Conservation (phyloP, 2,888 invertebrate species). For the Brachycybe producta region DNA sequence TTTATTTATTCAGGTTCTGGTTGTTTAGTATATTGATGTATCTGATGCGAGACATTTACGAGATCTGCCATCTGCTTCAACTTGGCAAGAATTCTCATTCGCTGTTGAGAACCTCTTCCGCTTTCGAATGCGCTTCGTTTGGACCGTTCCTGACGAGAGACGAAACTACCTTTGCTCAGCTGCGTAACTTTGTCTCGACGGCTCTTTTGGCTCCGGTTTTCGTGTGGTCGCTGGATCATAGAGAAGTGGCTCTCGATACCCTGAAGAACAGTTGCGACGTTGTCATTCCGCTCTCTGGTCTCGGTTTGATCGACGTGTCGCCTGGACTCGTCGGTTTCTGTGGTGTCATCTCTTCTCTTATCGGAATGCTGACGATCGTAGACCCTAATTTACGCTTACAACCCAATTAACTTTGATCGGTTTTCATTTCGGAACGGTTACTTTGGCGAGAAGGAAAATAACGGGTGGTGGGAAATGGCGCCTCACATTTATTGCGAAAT, state of each 20-base stretch:
- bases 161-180: background rate
- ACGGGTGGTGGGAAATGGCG: too few relatives aligned
- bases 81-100: slow-evolving; percentile 20
- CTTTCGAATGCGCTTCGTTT: background rate
- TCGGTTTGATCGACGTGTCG: slow-evolving; percentile 63
- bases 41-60: slow-evolving; percentile 68
- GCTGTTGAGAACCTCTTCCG: slow-evolving; percentile 3
- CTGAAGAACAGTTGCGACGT: slow-evolving; percentile 75
- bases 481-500: too few relatives aligned
- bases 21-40: slow-evolving; percentile 66
- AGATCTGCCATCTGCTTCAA: slow-evolving; percentile 41
- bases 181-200: slow-evolving; percentile 5
- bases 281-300: slow-evolving; percentile 67
- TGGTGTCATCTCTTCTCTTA: slow-evolving; percentile 66
- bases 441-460: too few relatives aligned
- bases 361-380: slow-evolving; percentile 60
- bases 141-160: slow-evolving; percentile 23
- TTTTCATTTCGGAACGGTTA: too few relatives aligned
- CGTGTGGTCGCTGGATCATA: slow-evolving; percentile 34
- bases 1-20: slow-evolving; percentile 50
- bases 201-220: slow-evolving; percentile 11
- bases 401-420: slow-evolving; percentile 34
- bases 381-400: slow-evolving; percentile 64
- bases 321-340: slow-evolving; percentile 63
- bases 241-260: slow-evolving; percentile 63